Evolutionary conservation across 2,797 vertebrate genomes (phyloP).

Genomic region (Anabacerthia variegaticeps): DNA sequence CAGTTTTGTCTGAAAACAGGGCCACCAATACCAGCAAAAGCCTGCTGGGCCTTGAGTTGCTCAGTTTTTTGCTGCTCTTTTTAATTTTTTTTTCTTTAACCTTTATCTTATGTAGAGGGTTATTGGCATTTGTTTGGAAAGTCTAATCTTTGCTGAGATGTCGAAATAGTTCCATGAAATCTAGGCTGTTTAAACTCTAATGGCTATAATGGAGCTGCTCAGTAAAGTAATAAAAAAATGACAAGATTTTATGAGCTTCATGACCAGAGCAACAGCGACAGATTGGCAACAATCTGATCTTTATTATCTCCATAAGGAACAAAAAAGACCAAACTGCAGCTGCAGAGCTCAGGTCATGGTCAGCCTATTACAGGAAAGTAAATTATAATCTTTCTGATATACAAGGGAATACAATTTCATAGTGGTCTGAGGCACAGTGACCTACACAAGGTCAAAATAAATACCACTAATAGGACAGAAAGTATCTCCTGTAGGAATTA

Average conservation of each 20-base stretch:
- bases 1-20: not conserved
- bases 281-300: not conserved
- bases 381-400: not conserved
- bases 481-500: not conserved
- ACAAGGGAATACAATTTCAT: not conserved
- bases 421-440: not conserved
- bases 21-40: not conserved
- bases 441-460: not conserved
- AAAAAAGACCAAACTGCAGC: not conserved
- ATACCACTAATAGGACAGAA: not conserved
- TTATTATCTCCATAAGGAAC: not conserved
- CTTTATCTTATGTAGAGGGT: not conserved
- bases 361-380: not conserved
- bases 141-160: not conserved
- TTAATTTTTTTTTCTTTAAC: not conserved
- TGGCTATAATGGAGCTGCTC: not conserved
- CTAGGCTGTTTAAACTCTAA: not conserved
- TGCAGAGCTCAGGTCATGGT: not conserved
- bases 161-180: slow-evolving; percentile 27
- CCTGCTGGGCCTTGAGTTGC: not conserved
- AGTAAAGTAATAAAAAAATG: not conserved
- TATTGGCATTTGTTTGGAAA: not conserved
- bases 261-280: not conserved
- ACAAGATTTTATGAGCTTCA: not conserved
- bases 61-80: not conserved